Evolutionary conservation across 1,140 invertebrate genomes (phyloP), one percentile per base, ranked within the genome.

Genomic region (Brachionus asplanchnoidis): DNA sequence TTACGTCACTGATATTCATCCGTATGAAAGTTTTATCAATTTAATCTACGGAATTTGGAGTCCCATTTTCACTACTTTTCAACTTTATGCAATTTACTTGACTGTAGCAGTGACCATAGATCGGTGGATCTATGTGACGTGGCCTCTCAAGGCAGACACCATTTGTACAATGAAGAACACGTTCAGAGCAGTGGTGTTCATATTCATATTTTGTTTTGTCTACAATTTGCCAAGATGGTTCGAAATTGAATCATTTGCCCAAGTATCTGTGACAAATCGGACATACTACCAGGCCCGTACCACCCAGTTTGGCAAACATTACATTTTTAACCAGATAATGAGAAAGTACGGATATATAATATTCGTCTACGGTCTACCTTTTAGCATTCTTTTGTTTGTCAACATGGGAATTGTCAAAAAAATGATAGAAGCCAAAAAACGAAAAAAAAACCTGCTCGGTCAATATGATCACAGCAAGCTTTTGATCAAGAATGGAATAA

Each of bases 191-290:
- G 70, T 85, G 23, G 32, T 20, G 20, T 68, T 85, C 23, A 78
- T 85, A 42, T 78, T 78, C n/a, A 3, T 85, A 44, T 85, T 85
- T 44, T 85, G 70, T 50, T 65, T 85, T 53, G 14, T 66, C 12
- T 85, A 78, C 42, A 85, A 78, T 66, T 68, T 85, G 28, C 84
- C 84, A 20, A 28, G 70, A 28, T 85, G 84, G 84, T 85, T 85
- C 40, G 70, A 85, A 77, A 75, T 85, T 4, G 70, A 85, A 26
- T 70, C 70, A 9, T 26, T 32, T 44, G 40, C 17, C 8, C 26
- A 42, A 6, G 50, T 32, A 2, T 42, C 36, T 5, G 60, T 4
- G 8, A 60, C 53, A 11, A 82, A 60, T 44, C 36, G 79, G 11
- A 70, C 60, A n/a, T 84, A 26, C 8, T 84, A 68, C 70, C 60